Base-by-base conservation (phyloP, 2,888 invertebrate genomes). In the Ceramica pisi region DNA sequence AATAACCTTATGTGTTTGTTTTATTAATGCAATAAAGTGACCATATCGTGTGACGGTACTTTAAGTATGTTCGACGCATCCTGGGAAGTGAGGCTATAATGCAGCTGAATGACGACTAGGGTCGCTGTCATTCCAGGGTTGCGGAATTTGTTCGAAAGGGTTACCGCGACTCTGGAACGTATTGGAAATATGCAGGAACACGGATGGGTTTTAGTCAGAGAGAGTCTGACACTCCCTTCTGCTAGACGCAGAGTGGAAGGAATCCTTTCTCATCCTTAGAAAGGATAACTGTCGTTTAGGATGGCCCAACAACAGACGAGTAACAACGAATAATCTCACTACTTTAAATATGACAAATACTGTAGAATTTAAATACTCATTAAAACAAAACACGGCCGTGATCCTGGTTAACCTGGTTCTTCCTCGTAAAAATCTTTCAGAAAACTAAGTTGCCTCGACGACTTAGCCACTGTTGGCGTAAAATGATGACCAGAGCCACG, bases 11-110 rank as follows among this genome's bases (percentile, higher is more conserved):
- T 59, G 48, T 53, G 53, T 62, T 44, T 60, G 63, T 63, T 78
- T 62, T 75, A 59, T 59, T 50, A 38, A n/a, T 53, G 63, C 21
- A 23, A n/a, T 71, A 38, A 76, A 78, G n/a, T 61, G 23, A 51
- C 44, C 19, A 2, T 21, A 23, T 16, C n/a, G 72, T 38, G 64
- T 46, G 16, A 31, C 1, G 41, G 19, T 31, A 51, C 44, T 68
- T 41, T 14, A n/a, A 31, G 31, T 70, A 14, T 31, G n/a, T 23
- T 41, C 23, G 19, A 2, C 1, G 7, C 16, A 38, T 56, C 16
- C 51, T 44, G 16, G n/a, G 0, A 19, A 56, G n/a, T 21, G n/a
- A 26, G n/a, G 5, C 26, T 64, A 19, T 7, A 66, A 48, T 6
- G 7, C 8, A 31, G 19, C 55, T 26, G 5, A 48, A n/a, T 48